Evolutionary conservation across 2,797 vertebrate genomes (phyloP).

Genomic region (Coregonus suidteri): DNA sequence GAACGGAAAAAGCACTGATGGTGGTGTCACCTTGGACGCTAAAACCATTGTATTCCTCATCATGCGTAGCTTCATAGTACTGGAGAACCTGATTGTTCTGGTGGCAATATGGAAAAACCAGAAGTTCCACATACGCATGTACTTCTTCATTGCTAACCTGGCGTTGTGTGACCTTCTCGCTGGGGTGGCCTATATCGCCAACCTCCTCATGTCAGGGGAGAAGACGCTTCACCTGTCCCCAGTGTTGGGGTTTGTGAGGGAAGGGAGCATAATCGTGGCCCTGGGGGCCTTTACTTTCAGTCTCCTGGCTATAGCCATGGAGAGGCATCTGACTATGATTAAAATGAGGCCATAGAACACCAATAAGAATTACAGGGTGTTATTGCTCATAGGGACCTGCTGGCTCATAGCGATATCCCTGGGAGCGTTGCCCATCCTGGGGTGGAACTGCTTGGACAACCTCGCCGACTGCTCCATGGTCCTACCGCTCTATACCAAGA

Average conservation of each 20-base stretch:
- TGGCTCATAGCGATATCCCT: conserved; percentile 89
- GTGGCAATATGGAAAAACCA: conserved; percentile 95
- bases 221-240: conserved; percentile 85
- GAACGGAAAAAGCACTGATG: conserved; percentile 44
- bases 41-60: conserved; percentile 80
- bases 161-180: conserved; percentile 93
- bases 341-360: conserved; percentile 95
- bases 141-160: conserved; percentile 96
- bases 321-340: conserved; percentile 96
- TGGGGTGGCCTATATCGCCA: conserved; percentile 86
- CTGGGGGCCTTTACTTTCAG: conserved; percentile 93
- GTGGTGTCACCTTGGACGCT: conserved; percentile 47
- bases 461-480: conserved; percentile 90
- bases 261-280: conserved; percentile 94
- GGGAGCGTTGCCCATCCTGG: conserved; percentile 90
- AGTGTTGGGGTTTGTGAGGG: conserved; percentile 87
- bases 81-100: conserved; percentile 94
- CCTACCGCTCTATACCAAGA: conserved; percentile 91
- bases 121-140: conserved; percentile 95
- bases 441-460: conserved; percentile 92
- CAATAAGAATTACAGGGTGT: conserved; percentile 93
- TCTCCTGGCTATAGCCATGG: conserved; percentile 92
- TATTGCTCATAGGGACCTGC: conserved; percentile 91
- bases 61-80: conserved; percentile 86
- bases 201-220: conserved; percentile 90